Conservation (phyloP, 2,888 invertebrate species). For the Operophtera brumata region DNA sequence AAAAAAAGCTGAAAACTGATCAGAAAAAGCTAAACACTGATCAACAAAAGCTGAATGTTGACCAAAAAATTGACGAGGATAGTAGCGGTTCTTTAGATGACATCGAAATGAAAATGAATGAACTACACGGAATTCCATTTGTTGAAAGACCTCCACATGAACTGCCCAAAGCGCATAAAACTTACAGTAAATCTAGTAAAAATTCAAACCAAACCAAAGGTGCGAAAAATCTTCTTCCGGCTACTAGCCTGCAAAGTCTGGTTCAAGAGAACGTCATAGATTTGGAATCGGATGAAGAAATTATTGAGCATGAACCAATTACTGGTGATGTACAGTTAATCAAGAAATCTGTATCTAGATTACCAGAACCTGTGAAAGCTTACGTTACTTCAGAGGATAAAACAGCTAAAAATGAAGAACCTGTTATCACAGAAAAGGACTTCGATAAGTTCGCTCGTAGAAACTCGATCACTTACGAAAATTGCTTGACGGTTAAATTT, state of each 20-base stretch:
- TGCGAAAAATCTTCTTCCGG: conserved; percentile 47
- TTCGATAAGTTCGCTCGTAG: conserved; percentile 74
- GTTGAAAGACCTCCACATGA: conserved; percentile 64
- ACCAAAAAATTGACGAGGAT: conserved; percentile 34
- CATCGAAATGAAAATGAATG: conserved; percentile 75
- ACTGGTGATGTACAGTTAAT: conserved; percentile 48
- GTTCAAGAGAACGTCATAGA: conserved; percentile 41
- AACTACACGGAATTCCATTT: conserved; percentile 70
- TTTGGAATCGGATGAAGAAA: conserved; percentile 55
- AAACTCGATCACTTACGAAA: conserved; percentile 70
- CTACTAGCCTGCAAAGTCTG: conserved; percentile 44
- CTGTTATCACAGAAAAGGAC: conserved; percentile 72
- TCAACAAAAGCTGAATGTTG: conserved; percentile 28
- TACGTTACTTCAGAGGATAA: conserved; percentile 25
- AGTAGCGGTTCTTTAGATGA: conserved; percentile 50
- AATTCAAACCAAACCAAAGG: conserved; percentile 33
- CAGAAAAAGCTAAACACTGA: conserved; percentile 35
- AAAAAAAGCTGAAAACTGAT: conserved; percentile 35
- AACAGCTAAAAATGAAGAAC: conserved; percentile 40
- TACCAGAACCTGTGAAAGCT: conserved; percentile 25
- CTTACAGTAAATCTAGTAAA: conserved; percentile 42
- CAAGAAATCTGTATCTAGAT: conserved; percentile 36
- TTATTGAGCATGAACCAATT: conserved; percentile 53
- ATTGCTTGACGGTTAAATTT: conserved; percentile 63
- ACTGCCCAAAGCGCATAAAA: conserved; percentile 50